These are phyloP conservation scores for Natator depressus DNA, from an alignment of 2,113 vertebrate species.

Conservation along the genomic window DNA sequence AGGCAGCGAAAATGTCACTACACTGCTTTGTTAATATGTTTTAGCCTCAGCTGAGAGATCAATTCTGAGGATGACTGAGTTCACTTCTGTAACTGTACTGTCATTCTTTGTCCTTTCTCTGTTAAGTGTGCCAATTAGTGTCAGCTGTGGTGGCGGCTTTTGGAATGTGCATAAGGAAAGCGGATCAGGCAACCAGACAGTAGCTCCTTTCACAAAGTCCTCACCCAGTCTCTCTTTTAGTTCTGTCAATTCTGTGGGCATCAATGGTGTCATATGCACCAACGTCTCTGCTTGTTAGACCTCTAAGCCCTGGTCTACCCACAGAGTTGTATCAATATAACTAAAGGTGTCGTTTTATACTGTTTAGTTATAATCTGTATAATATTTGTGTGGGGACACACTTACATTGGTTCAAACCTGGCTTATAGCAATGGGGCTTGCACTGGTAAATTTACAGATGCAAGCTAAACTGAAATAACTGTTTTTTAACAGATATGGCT, in stretches of 20 bases:
- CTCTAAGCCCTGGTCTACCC: too few species aligned
- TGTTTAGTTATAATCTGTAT: too few species aligned
- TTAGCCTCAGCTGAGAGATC: background rate
- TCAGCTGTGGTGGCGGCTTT: background rate
- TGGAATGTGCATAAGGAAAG: background rate
- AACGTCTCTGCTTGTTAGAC: too few species aligned
- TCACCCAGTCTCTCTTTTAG: background rate
- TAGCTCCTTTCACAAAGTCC: background rate
- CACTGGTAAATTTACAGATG: background rate
- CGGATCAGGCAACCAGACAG: background rate
- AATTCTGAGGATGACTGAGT: background rate
- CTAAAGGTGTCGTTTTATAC: accelerated
- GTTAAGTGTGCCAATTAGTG: background rate
- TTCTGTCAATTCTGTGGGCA: background rate
- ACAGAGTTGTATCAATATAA: background rate
- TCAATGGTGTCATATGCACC: too few species aligned
- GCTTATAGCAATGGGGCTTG: background rate
- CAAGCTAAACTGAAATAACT: background rate
- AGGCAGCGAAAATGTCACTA: background rate
- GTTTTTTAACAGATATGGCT: background rate
- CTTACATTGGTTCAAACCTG: background rate
- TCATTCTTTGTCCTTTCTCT: background rate
- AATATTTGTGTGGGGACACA: too few species aligned
- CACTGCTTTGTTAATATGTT: background rate
- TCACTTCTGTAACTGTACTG: background rate